Percentiles rank a stretch among this genome's conserved stretches.
These are phyloP conservation scores for Aplochiton taeniatus DNA, from an alignment of 2,797 vertebrate species.

Conservation along the genomic window DNA sequence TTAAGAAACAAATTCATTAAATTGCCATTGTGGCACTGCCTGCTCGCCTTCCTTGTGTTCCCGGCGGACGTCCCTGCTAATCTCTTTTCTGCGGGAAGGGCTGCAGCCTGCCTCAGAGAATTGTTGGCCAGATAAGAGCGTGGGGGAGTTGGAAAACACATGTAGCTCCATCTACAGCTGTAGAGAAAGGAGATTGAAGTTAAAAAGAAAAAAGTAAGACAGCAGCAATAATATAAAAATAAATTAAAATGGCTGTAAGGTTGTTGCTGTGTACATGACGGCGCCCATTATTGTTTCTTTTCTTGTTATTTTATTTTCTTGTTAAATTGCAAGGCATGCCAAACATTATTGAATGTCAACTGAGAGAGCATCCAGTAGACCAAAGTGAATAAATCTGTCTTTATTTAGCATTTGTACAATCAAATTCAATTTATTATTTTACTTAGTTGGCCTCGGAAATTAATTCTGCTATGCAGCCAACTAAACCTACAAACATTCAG, in stretches of 20 bases:
- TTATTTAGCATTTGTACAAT: no score
- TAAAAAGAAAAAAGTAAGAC: background rate
- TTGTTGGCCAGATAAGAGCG: slow-evolving; percentile 1
- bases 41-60: background rate
- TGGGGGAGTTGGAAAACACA: background rate
- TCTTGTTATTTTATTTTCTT: no score
- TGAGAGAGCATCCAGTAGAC: no score
- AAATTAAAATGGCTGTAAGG: background rate
- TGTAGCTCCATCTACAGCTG: background rate
- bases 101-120: background rate
- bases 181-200: background rate
- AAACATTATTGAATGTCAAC: no score
- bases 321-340: no score
- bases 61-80: background rate
- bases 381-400: no score
- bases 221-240: background rate
- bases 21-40: background rate
- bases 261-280: background rate
- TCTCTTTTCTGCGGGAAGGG: background rate
- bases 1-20: background rate
- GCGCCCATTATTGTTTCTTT: no score
- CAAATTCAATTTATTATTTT: no score
- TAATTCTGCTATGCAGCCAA: no score
- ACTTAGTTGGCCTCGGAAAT: no score
- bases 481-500: no score